These are phyloP conservation scores for Celastrina argiolus DNA, from an alignment of 2,888 invertebrate species.

Conservation along the genomic window DNA sequence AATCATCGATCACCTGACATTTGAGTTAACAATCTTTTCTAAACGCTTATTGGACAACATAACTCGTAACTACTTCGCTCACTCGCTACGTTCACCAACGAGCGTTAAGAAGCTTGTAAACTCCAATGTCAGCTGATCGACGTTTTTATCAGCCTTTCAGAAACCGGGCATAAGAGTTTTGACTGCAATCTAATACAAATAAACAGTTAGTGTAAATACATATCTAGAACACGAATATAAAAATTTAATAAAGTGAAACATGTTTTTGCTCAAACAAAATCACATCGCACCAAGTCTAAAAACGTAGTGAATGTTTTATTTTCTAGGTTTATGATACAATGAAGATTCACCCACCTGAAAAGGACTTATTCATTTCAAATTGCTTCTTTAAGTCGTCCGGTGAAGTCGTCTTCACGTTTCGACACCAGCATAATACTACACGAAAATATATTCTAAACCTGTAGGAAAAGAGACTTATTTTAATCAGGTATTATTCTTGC, in stretches of 20 bases:
- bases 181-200: too few species aligned
- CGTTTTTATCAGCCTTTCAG: too few species aligned
- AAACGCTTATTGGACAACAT: too few species aligned
- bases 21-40: too few species aligned
- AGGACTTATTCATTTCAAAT: conserved; percentile 65
- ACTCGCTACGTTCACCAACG: too few species aligned
- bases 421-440: conserved; percentile 80
- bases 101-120: too few species aligned
- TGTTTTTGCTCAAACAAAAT: neutral
- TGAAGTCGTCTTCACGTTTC: conserved; percentile 48
- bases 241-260: neutral
- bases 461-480: conserved; percentile 34
- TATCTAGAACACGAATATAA: neutral
- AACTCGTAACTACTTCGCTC: too few species aligned
- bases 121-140: too few species aligned
- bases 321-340: neutral
- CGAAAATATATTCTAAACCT: conserved; percentile 85
- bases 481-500: neutral
- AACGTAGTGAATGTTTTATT: neutral
- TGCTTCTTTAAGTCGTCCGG: conserved; percentile 59
- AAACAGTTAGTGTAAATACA: too few species aligned
- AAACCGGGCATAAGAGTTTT: too few species aligned
- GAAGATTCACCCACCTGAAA: conserved; percentile 52
- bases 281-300: neutral
- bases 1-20: too few species aligned